Base-by-base conservation (phyloP, 2,888 invertebrate genomes). In the Melanostoma mellinum region DNA sequence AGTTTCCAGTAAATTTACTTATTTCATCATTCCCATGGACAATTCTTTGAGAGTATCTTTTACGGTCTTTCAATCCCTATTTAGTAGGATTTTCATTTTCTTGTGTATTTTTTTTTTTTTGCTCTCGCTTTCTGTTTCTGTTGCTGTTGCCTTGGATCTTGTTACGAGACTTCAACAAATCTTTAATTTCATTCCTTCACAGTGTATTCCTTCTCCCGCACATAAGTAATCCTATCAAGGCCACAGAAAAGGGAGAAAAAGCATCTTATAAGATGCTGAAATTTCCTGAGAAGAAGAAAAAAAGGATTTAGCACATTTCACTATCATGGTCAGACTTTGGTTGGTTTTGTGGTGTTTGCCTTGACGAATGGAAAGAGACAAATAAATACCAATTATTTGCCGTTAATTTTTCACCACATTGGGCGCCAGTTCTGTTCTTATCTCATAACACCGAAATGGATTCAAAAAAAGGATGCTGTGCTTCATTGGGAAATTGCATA, bases 1-100 rank as follows among this genome's bases (percentile, higher is more conserved):
- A 76, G 75, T 85, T 85, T 85, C 85, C 85, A 80, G 80, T 85
- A 85, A 80, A 85, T 85, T 85, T 80, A 76, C 80, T 68, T 74
- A 82, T 82, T 69, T 82, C 63, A 38, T 77, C 67, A 78, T 76
- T 60, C 55, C 35, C 53, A 40, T 61, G 72, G 77, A 58, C 71
- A 65, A 36, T 82, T 61, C 55, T 55, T 55, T 35, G 42, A 61
- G 44, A 10, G 9, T 63, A 9, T 10, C 8, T 60, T n/a, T 46
- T 55, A 55, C 68, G 38, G 30, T 48, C n/a, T 58, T 53, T 56
- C 56, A 68, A 77, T 77, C 67, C 67, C 61, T 63, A 36, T 72
- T 72, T 68, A 72, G 71, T 60, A 71, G 53, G 63, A 30, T 8
- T 65, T 48, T 36, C 46, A 44, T 38, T 35, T 33, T 52, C 6